phyloP scores from a whole-genome alignment of 2,888 invertebrate genomes.

The Apodemia duryi region DNA sequence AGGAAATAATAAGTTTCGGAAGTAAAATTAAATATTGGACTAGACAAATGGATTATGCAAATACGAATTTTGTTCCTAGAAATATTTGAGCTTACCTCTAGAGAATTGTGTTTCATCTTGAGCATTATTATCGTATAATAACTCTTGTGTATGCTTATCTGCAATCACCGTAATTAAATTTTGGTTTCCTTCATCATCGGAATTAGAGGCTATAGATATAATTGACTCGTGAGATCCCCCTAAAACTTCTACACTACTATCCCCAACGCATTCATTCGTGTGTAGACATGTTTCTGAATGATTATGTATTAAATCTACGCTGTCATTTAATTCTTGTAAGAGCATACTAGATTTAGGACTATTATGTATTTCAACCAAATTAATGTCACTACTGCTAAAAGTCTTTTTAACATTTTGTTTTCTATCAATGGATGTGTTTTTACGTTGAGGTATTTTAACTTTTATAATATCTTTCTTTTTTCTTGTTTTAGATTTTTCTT shows the following conservation, averaged over 20 bases:
- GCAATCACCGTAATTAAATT: slow-evolving; percentile 18
- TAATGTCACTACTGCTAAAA: slow-evolving; percentile 39
- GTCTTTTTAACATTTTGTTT: slow-evolving; percentile 22
- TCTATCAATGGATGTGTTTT: slow-evolving; percentile 34
- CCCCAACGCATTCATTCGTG: slow-evolving; percentile 53
- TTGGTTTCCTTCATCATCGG: background rate
- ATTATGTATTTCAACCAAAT: slow-evolving; percentile 45
- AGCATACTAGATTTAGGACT: slow-evolving; percentile 38
- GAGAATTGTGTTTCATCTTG: slow-evolving; percentile 35
- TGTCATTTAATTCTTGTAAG: slow-evolving; percentile 40
- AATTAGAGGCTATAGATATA: slow-evolving; percentile 44
- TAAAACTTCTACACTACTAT: slow-evolving; percentile 56
- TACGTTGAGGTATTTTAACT: slow-evolving; percentile 63
- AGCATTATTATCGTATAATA: slow-evolving; percentile 41
- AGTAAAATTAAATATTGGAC: no score
- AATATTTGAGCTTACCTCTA: slow-evolving; percentile 25
- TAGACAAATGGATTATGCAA: no score
- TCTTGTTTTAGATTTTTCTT: slow-evolving; percentile 36
- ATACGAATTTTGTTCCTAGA: background rate
- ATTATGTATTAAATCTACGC: slow-evolving; percentile 63
- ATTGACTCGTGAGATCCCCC: slow-evolving; percentile 44
- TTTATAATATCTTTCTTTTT: slow-evolving; percentile 62
- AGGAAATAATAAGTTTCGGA: no score
- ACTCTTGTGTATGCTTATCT: slow-evolving; percentile 33
- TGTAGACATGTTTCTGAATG: slow-evolving; percentile 67